Evolutionary conservation across 2,888 invertebrate genomes (phyloP).

Genomic region (Athrips mouffetella): DNA sequence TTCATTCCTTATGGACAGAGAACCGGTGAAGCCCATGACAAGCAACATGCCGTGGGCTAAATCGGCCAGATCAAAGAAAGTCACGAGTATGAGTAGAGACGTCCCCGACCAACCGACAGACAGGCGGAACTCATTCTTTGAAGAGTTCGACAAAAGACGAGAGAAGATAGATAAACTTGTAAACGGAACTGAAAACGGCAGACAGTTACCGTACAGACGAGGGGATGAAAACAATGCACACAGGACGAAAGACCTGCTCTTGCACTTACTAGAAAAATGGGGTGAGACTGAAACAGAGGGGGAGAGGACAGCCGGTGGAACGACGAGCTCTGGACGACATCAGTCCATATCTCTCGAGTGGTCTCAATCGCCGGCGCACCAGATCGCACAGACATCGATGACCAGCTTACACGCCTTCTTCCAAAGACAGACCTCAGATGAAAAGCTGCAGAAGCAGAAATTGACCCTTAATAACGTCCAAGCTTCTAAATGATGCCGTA

Average conservation of each 20-base stretch:
- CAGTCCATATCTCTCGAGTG: constrained; percentile 88
- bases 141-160: constrained; percentile 66
- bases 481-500: constrained; percentile 54
- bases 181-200: constrained; percentile 60
- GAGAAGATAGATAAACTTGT: constrained; percentile 69
- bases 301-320: constrained; percentile 73
- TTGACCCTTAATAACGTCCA: constrained; percentile 40
- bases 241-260: constrained; percentile 85
- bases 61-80: constrained; percentile 80
- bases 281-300: constrained; percentile 78
- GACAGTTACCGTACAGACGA: constrained; percentile 68
- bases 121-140: constrained; percentile 74
- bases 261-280: constrained; percentile 87
- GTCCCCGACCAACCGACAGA: constrained; percentile 82
- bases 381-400: constrained; percentile 86
- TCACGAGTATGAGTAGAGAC: constrained; percentile 84
- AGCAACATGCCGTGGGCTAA: constrained; percentile 77
- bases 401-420: constrained; percentile 90
- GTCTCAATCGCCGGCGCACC: constrained; percentile 81
- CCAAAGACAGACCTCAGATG: constrained; percentile 79
- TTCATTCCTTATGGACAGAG: constrained; percentile 57
- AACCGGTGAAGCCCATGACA: constrained; percentile 66
- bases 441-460: constrained; percentile 65
- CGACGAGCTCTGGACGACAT: constrained; percentile 71
- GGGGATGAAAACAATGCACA: constrained; percentile 80